Base-by-base conservation (phyloP, 2,797 vertebrate genomes). In the Carapus acus region DNA sequence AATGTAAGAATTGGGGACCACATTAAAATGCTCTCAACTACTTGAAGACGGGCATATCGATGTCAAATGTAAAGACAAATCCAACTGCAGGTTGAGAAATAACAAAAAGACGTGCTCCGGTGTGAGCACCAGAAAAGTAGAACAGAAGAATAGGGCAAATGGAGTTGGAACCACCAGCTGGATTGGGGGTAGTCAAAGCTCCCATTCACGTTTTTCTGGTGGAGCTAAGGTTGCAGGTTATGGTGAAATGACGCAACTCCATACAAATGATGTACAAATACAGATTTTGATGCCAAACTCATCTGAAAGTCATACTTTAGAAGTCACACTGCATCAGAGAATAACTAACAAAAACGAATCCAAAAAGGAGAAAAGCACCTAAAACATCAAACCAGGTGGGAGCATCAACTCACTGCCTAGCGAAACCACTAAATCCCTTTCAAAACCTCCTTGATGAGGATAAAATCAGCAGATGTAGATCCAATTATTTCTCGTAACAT, bases 111-210 rank as follows among this genome's bases (percentile, higher is more conserved):
- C 51, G 49, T 19, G 21, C 64, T 61, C 58, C 54, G 52, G 38
- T 19, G 31, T 49, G 27, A 13, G 18, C 29, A 11, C 21, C 42
- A 49, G 5, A 27, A 27, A 27, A 9, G 24, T 27, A 27, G 9
- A 27, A 27, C 9, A 27, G 24, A 9, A 5, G 49, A 65, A 71
- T 43, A 65, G 53, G 20, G 61, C 45, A 69, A 43, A 65, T 29
- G 56, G 47, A 65, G 36, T 45, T 45, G 43, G 29, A 36, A 36
- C 11, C 3, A 54, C 27, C 59, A 67, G 27, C 21, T 43, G 40
- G 53, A 53, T 37, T 13, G 18, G 17, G n/a, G 27, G 41, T 51
- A 70, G 65, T 65, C 61, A 51, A 72, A 72, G 46, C 50, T 49
- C 31, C 20, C 37, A 65, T 73, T 61, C 54, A 27, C 34, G 54